Evolutionary conservation across 2,888 invertebrate species (phyloP).

Genomic region (Pomacea canaliculata): DNA sequence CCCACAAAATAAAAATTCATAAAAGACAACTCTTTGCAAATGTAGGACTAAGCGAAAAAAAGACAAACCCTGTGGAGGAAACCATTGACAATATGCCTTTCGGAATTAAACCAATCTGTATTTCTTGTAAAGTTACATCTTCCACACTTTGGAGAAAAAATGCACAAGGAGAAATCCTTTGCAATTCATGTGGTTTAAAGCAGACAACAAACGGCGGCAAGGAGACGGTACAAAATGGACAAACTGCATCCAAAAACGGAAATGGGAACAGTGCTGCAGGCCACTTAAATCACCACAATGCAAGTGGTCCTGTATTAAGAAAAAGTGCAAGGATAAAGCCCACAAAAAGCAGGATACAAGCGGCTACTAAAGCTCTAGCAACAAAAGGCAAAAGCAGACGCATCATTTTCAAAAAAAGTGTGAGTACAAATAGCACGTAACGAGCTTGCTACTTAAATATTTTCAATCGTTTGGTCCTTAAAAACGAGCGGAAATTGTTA

Average conservation of each 20-base stretch:
- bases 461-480: too few species aligned
- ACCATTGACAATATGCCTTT: slow-evolving; percentile 49
- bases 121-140: slow-evolving; percentile 50
- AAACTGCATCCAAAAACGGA: slow-evolving; percentile 17
- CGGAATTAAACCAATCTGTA: slow-evolving; percentile 60
- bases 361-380: slow-evolving; percentile 53
- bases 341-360: slow-evolving; percentile 53
- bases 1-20: too few species aligned
- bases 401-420: slow-evolving; percentile 78
- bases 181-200: slow-evolving; percentile 78
- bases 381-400: slow-evolving; percentile 82
- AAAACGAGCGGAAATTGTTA: too few species aligned
- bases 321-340: slow-evolving; percentile 66
- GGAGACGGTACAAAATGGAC: slow-evolving; percentile 29
- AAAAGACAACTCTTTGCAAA: too few species aligned
- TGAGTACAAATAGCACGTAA: slow-evolving; percentile 39
- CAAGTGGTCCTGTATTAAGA: slow-evolving; percentile 53
- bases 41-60: too few species aligned
- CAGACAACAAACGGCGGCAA: slow-evolving; percentile 58
- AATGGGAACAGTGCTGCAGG: slow-evolving; percentile 39
- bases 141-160: slow-evolving; percentile 81
- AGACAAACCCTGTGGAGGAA: neutral
- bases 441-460: too few species aligned
- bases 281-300: slow-evolving; percentile 23
- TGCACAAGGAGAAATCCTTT: slow-evolving; percentile 80